phyloP scores from a whole-genome alignment of 2,797 vertebrate genomes.

The Setipinna tenuifilis region DNA sequence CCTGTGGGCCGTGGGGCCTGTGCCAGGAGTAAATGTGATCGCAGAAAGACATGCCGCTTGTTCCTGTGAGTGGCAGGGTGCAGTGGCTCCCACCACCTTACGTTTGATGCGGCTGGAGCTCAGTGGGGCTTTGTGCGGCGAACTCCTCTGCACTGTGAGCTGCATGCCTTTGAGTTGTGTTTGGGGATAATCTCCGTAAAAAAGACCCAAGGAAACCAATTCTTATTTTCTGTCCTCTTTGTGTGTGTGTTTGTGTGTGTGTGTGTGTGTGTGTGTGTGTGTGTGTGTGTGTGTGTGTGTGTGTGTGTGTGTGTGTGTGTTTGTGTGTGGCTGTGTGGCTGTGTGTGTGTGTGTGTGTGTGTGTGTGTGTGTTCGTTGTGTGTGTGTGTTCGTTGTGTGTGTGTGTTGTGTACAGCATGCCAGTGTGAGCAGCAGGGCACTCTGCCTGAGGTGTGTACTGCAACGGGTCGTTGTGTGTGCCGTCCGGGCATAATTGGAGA shows the following conservation, averaged over 20 bases:
- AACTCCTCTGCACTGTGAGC: neutral
- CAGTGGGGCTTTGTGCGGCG: neutral
- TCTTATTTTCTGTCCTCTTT: neutral
- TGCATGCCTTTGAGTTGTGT: neutral
- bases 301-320: too few species aligned
- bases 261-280: neutral
- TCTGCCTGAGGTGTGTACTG: conserved; percentile 70
- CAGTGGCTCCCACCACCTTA: neutral
- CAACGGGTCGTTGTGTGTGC: conserved; percentile 81
- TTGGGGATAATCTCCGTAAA: neutral
- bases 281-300: conserved; percentile 45
- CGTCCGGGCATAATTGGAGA: conserved; percentile 72
- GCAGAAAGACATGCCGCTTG: neutral
- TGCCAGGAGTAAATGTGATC: neutral
- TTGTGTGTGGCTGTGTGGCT: too few species aligned
- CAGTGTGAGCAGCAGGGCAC: conserved; percentile 78
- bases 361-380: neutral
- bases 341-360: neutral
- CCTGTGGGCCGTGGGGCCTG: neutral
- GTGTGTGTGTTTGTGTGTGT: conserved; percentile 16
- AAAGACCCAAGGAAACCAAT: conserved; percentile 1
- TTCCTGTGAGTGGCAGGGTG: neutral
- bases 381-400: conserved; percentile 24
- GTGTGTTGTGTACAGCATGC: conserved; percentile 19
- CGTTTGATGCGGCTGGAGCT: neutral